phyloP scores from a whole-genome alignment of 2,113 vertebrate genomes.

The Ahaetulla prasina region DNA sequence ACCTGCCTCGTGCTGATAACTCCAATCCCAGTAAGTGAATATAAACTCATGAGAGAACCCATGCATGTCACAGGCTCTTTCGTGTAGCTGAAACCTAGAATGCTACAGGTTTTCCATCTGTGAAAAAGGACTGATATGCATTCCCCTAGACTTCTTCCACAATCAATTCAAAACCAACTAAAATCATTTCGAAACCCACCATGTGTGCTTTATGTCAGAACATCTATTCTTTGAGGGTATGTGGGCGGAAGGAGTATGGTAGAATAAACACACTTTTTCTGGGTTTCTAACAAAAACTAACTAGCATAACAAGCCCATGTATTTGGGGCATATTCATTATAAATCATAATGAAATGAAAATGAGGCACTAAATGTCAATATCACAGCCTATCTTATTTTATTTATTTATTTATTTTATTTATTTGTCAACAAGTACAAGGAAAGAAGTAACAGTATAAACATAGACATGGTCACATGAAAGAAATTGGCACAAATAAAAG shows the following conservation, averaged over 20 bases:
- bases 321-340: not conserved
- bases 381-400: no score
- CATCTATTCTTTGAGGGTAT: not conserved
- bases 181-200: not conserved
- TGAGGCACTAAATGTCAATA: conserved; percentile 1
- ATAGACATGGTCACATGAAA: no score
- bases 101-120: not conserved
- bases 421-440: no score
- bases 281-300: not conserved
- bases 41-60: not conserved
- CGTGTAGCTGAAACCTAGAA: not conserved
- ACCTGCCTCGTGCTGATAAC: not conserved
- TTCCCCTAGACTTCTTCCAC: not conserved
- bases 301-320: not conserved
- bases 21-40: not conserved
- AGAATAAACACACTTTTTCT: not conserved
- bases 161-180: not conserved
- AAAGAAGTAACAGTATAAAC: no score
- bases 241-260: not conserved
- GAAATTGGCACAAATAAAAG: no score
- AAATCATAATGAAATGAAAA: conserved; percentile 24
- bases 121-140: not conserved
- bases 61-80: not conserved
- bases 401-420: no score
- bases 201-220: not conserved